Conservation (phyloP, 2,797 vertebrate species). For the Furcifer pardalis region DNA sequence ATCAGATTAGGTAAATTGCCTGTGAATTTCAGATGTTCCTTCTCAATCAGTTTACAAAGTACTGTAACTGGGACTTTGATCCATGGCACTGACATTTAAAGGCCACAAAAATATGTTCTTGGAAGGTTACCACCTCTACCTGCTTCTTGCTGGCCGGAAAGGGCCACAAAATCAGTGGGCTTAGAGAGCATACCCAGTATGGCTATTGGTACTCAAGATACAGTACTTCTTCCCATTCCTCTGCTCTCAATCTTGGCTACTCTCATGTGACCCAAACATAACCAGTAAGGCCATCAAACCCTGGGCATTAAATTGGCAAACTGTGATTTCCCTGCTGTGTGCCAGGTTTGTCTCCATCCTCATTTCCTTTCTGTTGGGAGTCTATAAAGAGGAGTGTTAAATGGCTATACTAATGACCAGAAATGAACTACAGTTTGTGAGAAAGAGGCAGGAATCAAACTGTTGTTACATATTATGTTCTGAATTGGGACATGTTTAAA, state of each 20-base stretch:
- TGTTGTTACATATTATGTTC: neutral
- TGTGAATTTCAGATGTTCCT: conserved; percentile 3
- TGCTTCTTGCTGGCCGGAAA: too few relatives aligned
- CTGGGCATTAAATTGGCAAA: neutral
- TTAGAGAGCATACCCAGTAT: too few relatives aligned
- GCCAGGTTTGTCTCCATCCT: too few relatives aligned
- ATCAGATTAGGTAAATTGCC: neutral
- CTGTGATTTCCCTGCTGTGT: neutral
- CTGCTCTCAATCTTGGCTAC: too few relatives aligned
- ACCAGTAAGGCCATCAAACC: too few relatives aligned
- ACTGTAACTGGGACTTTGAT: neutral
- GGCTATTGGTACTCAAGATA: too few relatives aligned
- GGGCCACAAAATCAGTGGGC: too few relatives aligned
- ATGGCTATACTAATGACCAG: neutral
- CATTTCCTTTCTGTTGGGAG: neutral
- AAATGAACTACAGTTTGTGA: neutral
- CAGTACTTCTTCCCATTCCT: too few relatives aligned
- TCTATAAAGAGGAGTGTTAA: neutral
- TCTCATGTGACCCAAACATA: too few relatives aligned
- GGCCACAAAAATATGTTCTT: too few relatives aligned
- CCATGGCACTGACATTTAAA: too few relatives aligned
- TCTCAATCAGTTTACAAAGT: conserved; percentile 23
- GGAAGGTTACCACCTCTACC: too few relatives aligned
- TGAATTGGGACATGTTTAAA: neutral
- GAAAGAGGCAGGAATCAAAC: neutral